Evolutionary conservation across 1,140 invertebrate genomes (phyloP), one percentile per base, ranked within the genome.

Genomic region (Drusus annulatus): DNA sequence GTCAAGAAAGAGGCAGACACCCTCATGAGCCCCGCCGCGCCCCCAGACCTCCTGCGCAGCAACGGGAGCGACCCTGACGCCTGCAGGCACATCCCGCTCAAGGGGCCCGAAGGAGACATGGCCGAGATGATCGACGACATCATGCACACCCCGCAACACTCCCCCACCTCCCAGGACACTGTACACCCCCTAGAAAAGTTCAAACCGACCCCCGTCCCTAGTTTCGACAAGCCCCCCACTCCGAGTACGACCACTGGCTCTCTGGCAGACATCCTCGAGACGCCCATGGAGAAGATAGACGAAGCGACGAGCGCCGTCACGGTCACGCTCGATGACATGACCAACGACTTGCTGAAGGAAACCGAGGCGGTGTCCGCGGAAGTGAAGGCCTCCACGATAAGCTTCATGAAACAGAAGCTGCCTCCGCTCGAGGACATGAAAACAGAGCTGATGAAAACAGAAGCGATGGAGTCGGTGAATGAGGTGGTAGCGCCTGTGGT

Each of bases 171-270:
- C 1, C 76, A 78, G 16, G 76, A 69, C 10, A 65, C 54, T 25
- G 54, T 36, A 2, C 68, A 63, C 16, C 76, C 79, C 15, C 19
- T 73, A n/a, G 80, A 80, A 58, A 75, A 71, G 63, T 83, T 83
- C 51, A 62, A 69, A n/a, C 82, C 82, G 5, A 83, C 82, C 13
- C 82, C 82, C 16, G 82, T 78, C 3, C 82, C 82, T 6, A 83
- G 82, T 28, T 83, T 83, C 60, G 82, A 83, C 10, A 83, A 83
- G 21, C 82, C 82, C 16, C 80, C 80, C 0, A 83, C 82, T 10
- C 82, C 82, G 0, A 78, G 56, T 51, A 78, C 82, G 6, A 78
- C 81, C 1, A 60, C 68, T 17, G 62, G 71, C 4, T 73, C 76
- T 28, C 58, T 81, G 19, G 36, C 82, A 7, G 81, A 83, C 51